These are phyloP conservation scores for Phymatocera aterrima DNA, from an alignment of 2,888 invertebrate genomes.

Conservation along the genomic window DNA sequence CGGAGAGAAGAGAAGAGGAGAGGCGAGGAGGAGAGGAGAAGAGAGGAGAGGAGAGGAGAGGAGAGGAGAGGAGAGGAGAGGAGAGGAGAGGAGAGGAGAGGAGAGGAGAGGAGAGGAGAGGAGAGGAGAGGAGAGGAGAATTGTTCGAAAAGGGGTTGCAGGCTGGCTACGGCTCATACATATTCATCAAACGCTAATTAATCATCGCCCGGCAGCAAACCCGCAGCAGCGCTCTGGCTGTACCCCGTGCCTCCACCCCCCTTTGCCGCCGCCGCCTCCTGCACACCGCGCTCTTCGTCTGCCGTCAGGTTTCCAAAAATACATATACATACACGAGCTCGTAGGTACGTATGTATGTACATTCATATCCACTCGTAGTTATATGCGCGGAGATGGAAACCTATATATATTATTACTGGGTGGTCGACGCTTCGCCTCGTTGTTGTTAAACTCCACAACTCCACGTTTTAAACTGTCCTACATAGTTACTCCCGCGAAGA, in stretches of 20 bases:
- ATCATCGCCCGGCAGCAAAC: conserved; percentile 71
- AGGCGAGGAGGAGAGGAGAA: conserved; percentile 52
- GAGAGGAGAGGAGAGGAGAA: conserved; percentile 52
- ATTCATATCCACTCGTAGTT: too few relatives aligned
- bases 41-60: too few relatives aligned
- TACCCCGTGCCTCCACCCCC: conserved; percentile 39
- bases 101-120: conserved; percentile 50
- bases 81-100: conserved; percentile 48
- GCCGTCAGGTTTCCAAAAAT: conserved; percentile 28
- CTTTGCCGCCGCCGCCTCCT: conserved; percentile 54
- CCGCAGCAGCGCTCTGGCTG: conserved; percentile 59
- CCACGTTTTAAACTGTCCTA: neutral
- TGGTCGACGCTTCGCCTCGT: neutral
- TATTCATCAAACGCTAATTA: conserved; percentile 75
- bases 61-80: conserved; percentile 46
- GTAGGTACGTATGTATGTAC: too few relatives aligned
- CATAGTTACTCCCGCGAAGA: neutral
- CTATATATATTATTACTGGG: conserved; percentile 17
- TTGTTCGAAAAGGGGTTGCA: conserved; percentile 55
- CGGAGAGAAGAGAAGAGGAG: conserved; percentile 49
- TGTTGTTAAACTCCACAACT: too few relatives aligned
- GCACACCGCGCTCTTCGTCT: conserved; percentile 45
- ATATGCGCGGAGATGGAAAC: neutral
- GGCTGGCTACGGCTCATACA: conserved; percentile 66
- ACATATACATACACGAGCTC: conserved; percentile 38